phyloP scores from a whole-genome alignment of 2,113 vertebrate species.

The Ginglymostoma cirratum region DNA sequence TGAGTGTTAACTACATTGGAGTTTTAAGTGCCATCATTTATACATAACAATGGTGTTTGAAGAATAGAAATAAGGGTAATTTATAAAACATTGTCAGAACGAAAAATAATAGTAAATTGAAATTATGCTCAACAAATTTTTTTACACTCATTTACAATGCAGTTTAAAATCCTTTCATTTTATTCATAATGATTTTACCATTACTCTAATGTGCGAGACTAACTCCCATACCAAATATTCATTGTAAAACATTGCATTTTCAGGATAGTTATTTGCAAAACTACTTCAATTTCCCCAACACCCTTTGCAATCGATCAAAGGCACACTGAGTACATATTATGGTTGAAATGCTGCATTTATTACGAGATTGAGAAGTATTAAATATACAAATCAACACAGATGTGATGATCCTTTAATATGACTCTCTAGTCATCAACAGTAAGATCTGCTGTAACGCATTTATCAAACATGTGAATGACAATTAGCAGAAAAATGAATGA shows the following conservation, averaged over 20 bases:
- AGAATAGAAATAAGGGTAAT: neutral
- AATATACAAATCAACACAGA: neutral
- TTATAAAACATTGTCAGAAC: neutral
- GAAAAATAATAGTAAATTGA: neutral
- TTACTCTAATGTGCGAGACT: neutral
- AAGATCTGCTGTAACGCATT: neutral
- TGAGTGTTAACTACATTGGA: neutral
- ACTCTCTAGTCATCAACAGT: neutral
- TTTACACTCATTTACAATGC: neutral
- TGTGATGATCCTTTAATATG: neutral
- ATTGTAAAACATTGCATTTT: neutral
- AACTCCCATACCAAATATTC: neutral
- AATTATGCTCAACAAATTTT: neutral
- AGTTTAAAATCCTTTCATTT: neutral
- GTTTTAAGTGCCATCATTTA: neutral
- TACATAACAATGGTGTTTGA: neutral
- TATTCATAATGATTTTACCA: neutral
- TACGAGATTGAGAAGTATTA: neutral
- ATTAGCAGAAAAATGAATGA: neutral
- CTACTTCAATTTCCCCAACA: neutral
- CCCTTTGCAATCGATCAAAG: neutral
- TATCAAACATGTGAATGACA: neutral
- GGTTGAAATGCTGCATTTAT: neutral
- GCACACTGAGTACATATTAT: neutral
- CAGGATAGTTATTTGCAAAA: neutral